Base-by-base conservation (phyloP, 64 coral and sea anemone species). In the Montipora sp. region DNA sequence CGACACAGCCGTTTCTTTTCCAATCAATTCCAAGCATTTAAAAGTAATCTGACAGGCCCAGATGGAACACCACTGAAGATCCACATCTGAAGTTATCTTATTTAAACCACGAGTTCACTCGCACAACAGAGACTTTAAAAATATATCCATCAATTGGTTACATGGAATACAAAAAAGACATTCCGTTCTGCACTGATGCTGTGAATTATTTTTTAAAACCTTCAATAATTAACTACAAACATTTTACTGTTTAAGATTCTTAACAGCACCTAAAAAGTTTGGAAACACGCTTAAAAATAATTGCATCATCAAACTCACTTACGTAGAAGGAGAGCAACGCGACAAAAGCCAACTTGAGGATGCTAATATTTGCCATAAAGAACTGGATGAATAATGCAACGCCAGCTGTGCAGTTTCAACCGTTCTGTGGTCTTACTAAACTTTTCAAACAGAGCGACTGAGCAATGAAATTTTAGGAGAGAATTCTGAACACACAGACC, bases 341-440 rank as follows among this genome's bases (percentile, higher is more conserved):
- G 3, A 67, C 4, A 10, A 47, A 13, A 44, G 67, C 16, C 12
- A 68, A 58, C 1, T 19, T 18, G 5, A 66, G 67, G 43, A 83
- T 83, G 80, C 80, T 47, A 83, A 83, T 83, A 47, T 66, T 68
- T 58, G 43, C 36, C 80, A 83, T 83, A 7, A 36, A 1, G 27
- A 18, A 36, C 80, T 67, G 59, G 27, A 22, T 80, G 2, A 66
- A 12, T 36, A 36, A 55, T 55, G 5, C 6, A 66, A 66, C 15
- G 1, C 61, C 12, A 4, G 61, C 16, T 18, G 61, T n/a, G 10
- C 2, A 36, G 36, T 55, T 55, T 7, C 10, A 66, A 66, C 61
- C 4, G 10, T 18, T 66, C 12, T 66, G 77, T 49, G 3, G 57
- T 7, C 20, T 82, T 1, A 5, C 13, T 44, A 7, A 5, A 13